Evolutionary conservation across 2,113 vertebrate species (phyloP).

Genomic region (Tupaia tana): DNA sequence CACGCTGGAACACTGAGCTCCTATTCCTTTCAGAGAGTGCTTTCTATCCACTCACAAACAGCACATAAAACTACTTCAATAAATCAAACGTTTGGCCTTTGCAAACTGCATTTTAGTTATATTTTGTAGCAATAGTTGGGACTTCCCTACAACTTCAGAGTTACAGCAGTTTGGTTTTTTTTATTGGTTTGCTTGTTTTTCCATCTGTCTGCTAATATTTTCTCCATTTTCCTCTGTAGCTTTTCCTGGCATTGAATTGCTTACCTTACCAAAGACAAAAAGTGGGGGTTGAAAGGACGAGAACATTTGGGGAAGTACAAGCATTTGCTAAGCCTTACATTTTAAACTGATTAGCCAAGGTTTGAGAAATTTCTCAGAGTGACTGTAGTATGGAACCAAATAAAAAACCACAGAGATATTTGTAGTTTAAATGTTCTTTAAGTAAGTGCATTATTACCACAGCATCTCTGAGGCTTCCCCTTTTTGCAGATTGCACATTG

Average conservation of each 20-base stretch:
- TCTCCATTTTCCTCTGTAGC: not conserved
- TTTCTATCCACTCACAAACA: conserved; percentile 63
- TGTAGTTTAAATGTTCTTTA: conserved; percentile 93
- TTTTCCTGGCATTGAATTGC: not conserved
- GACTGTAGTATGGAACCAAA: conserved; percentile 88
- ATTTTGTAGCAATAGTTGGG: conserved; percentile 63
- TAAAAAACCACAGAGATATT: conserved; percentile 91
- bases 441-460: conserved; percentile 96
- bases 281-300: not conserved
- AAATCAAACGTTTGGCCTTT: conserved; percentile 57
- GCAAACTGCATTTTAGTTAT: conserved; percentile 70
- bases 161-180: not conserved
- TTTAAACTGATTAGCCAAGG: conserved; percentile 83
- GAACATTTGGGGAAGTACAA: conserved; percentile 66
- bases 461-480: conserved; percentile 90
- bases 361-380: conserved; percentile 88
- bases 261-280: not conserved
- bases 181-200: not conserved
- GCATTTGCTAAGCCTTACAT: conserved; percentile 80
- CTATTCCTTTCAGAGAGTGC: not conserved
- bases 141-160: conserved; percentile 51
- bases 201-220: conserved; percentile 1
- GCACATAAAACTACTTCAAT: conserved; percentile 46
- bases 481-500: conserved; percentile 95
- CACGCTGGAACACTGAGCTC: not conserved